These are phyloP conservation scores for Drosophila macrospina DNA, from an alignment of 2,888 invertebrate genomes.

Conservation along the genomic window DNA sequence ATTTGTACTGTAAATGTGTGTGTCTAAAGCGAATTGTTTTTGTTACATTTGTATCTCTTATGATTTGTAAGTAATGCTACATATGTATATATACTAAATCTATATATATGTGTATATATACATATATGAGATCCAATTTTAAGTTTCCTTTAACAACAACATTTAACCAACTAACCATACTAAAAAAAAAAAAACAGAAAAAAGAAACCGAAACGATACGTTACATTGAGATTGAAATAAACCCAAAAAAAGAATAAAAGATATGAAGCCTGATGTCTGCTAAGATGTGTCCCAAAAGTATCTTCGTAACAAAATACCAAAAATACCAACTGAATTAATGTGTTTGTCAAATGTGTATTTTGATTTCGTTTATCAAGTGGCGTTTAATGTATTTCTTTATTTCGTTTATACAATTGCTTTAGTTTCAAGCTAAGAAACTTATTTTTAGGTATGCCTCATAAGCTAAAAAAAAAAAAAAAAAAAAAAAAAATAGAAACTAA, in stretches of 20 bases:
- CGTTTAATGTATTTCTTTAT: constrained; percentile 51
- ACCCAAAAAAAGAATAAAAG: neutral
- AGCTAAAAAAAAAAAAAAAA: constrained; percentile 23
- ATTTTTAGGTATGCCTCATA: constrained; percentile 68
- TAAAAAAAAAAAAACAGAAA: too few relatives aligned
- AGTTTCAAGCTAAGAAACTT: constrained; percentile 61
- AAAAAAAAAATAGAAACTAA: constrained; percentile 24
- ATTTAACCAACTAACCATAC: constrained; percentile 77
- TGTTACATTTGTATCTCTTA: constrained; percentile 39
- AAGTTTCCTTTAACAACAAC: constrained; percentile 37
- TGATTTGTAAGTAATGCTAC: constrained; percentile 56
- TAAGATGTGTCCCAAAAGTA: constrained; percentile 41
- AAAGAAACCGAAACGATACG: constrained; percentile 42
- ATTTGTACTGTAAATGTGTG: constrained; percentile 62
- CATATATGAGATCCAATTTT: constrained; percentile 35
- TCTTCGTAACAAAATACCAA: constrained; percentile 14
- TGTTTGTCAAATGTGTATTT: constrained; percentile 82
- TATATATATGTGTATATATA: constrained; percentile 8
- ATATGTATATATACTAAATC: constrained; percentile 17
- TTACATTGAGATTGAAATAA: constrained; percentile 27
- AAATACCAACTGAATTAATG: constrained; percentile 61
- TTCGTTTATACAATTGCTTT: constrained; percentile 45
- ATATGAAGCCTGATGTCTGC: constrained; percentile 51
- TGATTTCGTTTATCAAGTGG: constrained; percentile 52
- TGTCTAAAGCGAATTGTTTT: constrained; percentile 59